Evolutionary conservation across 2,797 vertebrate genomes (phyloP).

Genomic region (Crenichthys baileyi): DNA sequence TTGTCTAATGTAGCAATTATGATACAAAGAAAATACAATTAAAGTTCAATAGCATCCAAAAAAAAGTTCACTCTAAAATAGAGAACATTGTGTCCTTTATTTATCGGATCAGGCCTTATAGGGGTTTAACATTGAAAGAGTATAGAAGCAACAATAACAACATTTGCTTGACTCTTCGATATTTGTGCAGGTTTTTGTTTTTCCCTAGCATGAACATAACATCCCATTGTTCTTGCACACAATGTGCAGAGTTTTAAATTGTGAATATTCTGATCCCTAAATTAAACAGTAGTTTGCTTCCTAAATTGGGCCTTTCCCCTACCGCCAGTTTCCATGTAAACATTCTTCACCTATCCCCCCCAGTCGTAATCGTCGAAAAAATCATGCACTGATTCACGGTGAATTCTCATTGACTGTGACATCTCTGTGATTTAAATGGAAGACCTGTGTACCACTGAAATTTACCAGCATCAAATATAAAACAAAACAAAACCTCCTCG

Average conservation of each 20-base stretch:
- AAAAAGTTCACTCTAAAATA: not conserved
- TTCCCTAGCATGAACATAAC: not conserved
- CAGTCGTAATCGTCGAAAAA: slow-evolving; percentile 49
- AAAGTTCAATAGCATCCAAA: not conserved
- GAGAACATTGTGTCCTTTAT: not conserved
- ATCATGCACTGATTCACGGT: slow-evolving; percentile 49
- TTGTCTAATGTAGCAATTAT: not conserved
- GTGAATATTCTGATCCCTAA: slow-evolving; percentile 30
- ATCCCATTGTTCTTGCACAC: not conserved
- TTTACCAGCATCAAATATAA: slow-evolving; percentile 80
- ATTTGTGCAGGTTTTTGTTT: not conserved
- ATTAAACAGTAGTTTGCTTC: slow-evolving; percentile 51
- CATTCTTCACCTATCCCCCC: slow-evolving; percentile 42
- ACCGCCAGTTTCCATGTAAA: slow-evolving; percentile 63
- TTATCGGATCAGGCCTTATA: no score
- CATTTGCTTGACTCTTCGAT: not conserved
- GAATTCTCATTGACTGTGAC: slow-evolving; percentile 72
- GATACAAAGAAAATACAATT: not conserved
- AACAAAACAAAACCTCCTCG: slow-evolving; percentile 78
- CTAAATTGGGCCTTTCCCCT: slow-evolving; percentile 45
- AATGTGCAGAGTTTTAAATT: slow-evolving; percentile 8
- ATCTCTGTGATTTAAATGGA: slow-evolving; percentile 77
- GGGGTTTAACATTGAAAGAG: no score
- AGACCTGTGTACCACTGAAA: slow-evolving; percentile 74
- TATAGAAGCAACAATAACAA: not conserved